Base-by-base conservation (phyloP, 1,140 invertebrate species). In the Hirudo medicinalis region DNA sequence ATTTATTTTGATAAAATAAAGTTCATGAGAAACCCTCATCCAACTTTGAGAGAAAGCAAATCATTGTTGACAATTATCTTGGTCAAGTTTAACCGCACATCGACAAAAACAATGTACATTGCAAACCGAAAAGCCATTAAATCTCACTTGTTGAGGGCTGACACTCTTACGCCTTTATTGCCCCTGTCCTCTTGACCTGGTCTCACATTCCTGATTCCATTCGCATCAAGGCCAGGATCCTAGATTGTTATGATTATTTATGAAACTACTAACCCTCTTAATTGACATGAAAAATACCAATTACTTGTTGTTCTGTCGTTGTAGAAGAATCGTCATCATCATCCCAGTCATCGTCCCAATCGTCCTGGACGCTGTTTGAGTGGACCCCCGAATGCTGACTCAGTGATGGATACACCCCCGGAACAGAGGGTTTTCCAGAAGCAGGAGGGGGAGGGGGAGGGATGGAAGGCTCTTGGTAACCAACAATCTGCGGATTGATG, bases 341-440 rank as follows among this genome's bases (percentile, higher is more conserved):
- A 75, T 91, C 90, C 89, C 90, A 92, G 71, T 91, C 90, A 78
- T 92, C 90, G 72, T 91, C 90, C 87, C 87, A 89, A 75, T 85
- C 88, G 77, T 89, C 88, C 70, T 78, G 78, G 36, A 22, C 15
- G 55, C 36, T 32, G 19, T 60, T 66, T 20, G 40, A 49, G 13
- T 57, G 70, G 27, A 27, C 32, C 40, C 55, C 29, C 0, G 27
- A 20, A 19, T 66, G 53, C 54, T 27, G 53, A 22, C 57, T 53
- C 55, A 60, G 54, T 13, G 67, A 36, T 6, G 29, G 67, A 40
- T 15, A 22, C 57, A 63, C 22, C 22, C 57, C 29, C 11, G 22
- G 57, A 13, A 25, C 4, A 9, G 57, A 63, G 3, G 70, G 54
- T 32, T 57, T 27, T 29, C 25, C 36, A 53, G 25, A 27, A 17